These are phyloP conservation scores for Pristionchus entomophagus DNA, from an alignment of 2,888 invertebrate species.

Conservation along the genomic window DNA sequence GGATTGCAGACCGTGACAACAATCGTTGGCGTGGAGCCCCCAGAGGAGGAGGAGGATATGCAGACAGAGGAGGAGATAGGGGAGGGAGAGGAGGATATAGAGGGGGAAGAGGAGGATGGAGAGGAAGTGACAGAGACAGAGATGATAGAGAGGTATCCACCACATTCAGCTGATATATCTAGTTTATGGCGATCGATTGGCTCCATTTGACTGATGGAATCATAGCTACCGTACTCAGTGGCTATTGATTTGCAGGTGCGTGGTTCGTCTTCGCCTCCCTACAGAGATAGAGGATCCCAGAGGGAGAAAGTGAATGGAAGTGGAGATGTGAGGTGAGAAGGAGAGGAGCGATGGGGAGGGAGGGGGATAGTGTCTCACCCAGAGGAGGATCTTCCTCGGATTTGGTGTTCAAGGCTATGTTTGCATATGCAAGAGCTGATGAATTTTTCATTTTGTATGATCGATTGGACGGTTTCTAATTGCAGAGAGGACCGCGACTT, in stretches of 20 bases:
- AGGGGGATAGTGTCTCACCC: background rate
- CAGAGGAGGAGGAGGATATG: background rate
- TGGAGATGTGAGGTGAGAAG: constrained; percentile 13
- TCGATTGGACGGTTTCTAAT: background rate
- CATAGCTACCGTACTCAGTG: background rate
- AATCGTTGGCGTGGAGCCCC: background rate
- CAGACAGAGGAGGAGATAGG: background rate
- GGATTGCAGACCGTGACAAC: background rate
- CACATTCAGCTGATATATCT: background rate
- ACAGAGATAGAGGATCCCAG: constrained; percentile 40
- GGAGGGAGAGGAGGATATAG: constrained; percentile 5
- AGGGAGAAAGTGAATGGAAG: background rate
- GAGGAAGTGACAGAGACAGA: background rate
- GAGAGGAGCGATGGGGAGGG: background rate
- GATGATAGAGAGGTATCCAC: constrained; percentile 21
- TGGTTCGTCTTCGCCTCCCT: constrained; percentile 46
- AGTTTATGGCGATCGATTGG: background rate
- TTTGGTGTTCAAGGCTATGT: too few species aligned
- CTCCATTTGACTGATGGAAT: background rate
- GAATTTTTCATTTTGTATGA: background rate
- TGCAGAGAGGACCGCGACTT: constrained; percentile 33
- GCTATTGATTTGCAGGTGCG: background rate
- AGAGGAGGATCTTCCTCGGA: background rate
- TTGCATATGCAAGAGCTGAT: background rate
- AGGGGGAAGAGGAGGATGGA: constrained; percentile 6